phyloP scores from a whole-genome alignment of 2,888 invertebrate genomes.

The Polyploca ridens region DNA sequence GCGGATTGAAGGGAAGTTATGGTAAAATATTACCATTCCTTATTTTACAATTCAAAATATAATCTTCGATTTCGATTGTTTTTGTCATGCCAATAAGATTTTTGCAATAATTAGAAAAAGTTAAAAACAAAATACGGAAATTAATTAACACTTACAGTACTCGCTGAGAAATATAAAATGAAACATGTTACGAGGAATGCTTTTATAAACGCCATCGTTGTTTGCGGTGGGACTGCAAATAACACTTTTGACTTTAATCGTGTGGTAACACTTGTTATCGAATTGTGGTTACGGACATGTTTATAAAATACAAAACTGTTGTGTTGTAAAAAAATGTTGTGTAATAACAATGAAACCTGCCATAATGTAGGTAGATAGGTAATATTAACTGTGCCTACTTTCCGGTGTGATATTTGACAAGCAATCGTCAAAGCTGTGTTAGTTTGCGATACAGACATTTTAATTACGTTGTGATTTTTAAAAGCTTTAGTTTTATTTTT shows the following conservation, averaged over 20 bases:
- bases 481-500: not conserved
- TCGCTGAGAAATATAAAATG: conserved; percentile 24
- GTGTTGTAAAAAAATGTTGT: not conserved
- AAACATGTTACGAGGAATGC: conserved; percentile 23
- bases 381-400: not conserved
- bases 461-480: not conserved
- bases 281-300: not conserved
- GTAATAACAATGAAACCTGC: conserved; percentile 1
- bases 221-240: conserved; percentile 29
- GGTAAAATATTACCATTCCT: too few relatives aligned
- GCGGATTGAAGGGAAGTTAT: too few relatives aligned
- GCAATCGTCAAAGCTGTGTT: not conserved
- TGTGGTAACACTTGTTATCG: conserved; percentile 21
- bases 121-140: not conserved
- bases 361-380: not conserved
- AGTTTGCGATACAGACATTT: not conserved
- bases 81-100: too few relatives aligned
- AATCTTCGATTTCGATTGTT: too few relatives aligned
- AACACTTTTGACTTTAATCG: not conserved
- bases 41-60: too few relatives aligned
- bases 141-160: conserved; percentile 30
- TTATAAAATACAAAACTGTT: conserved; percentile 9
- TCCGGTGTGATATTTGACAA: not conserved
- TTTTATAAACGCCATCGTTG: conserved; percentile 31
- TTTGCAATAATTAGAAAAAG: too few relatives aligned